These are phyloP conservation scores for Choristoneura fumiferana DNA, from an alignment of 1,140 invertebrate species.

Conservation along the genomic window DNA sequence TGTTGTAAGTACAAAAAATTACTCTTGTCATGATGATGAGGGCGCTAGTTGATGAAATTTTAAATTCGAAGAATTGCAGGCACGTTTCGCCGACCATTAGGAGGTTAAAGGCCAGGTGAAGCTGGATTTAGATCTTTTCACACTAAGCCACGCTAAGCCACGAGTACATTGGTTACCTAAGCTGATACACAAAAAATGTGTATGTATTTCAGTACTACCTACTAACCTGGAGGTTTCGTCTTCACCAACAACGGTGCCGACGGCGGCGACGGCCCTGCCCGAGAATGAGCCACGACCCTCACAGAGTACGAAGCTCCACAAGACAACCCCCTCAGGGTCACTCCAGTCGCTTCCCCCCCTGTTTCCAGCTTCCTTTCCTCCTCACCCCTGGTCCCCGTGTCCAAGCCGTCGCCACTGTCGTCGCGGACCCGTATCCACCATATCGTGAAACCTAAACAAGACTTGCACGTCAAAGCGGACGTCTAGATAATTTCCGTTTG, in stretches of 20 bases:
- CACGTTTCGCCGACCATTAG: too few relatives aligned
- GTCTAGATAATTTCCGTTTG: constrained; percentile 15
- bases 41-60: too few relatives aligned
- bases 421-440: constrained; percentile 64
- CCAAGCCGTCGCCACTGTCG: constrained; percentile 47
- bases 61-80: too few relatives aligned
- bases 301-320: constrained; percentile 67
- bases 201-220: too few relatives aligned
- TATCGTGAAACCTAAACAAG: constrained; percentile 55
- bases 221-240: constrained; percentile 67
- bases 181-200: too few relatives aligned
- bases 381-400: constrained; percentile 49
- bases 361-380: constrained; percentile 59
- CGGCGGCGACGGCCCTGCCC: constrained; percentile 56
- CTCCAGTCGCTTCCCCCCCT: constrained; percentile 54
- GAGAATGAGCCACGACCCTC: constrained; percentile 58
- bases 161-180: too few relatives aligned
- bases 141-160: too few relatives aligned
- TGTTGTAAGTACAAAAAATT: too few relatives aligned
- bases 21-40: too few relatives aligned
- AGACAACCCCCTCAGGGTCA: constrained; percentile 52
- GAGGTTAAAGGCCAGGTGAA: too few relatives aligned
- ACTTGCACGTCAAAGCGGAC: background rate
- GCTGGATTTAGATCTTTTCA: too few relatives aligned
- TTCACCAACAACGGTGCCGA: constrained; percentile 56